Conservation (phyloP, 2,113 vertebrate species). For the Myotis brandtii region DNA sequence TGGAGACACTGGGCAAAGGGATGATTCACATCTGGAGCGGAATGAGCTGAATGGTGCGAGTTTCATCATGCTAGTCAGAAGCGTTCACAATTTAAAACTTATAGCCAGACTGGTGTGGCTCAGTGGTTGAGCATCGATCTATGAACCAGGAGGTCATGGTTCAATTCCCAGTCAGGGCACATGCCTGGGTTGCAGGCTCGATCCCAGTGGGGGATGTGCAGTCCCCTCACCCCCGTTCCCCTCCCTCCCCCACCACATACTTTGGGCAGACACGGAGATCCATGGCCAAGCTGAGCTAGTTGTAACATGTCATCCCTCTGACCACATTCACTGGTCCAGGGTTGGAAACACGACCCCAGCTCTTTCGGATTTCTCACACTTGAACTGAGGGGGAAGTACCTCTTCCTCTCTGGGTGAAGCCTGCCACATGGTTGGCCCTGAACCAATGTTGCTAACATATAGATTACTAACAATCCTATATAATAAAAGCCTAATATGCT, state of each 20-base stretch:
- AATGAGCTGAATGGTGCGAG: neutral
- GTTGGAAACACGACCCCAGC: neutral
- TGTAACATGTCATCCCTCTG: neutral
- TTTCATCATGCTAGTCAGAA: neutral
- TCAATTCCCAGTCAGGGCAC: too few species aligned
- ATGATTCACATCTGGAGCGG: neutral
- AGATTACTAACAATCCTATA: neutral
- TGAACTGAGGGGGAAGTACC: neutral
- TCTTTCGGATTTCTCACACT: neutral
- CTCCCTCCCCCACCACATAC: rapidly evolving
- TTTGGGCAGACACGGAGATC: neutral
- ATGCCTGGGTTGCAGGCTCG: too few species aligned
- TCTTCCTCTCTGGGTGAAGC: neutral
- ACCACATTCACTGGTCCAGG: neutral
- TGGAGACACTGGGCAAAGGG: too few species aligned
- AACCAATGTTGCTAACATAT: neutral
- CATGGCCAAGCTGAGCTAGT: neutral
- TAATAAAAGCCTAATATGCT: too few species aligned
- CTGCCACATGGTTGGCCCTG: neutral
- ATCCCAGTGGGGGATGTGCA: too few species aligned
- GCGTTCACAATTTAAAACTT: neutral
- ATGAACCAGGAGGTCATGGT: too few species aligned
- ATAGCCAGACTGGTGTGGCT: too few species aligned
- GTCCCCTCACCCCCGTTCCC: too few species aligned
- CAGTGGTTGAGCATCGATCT: too few species aligned